Base-by-base conservation (phyloP, 2,888 invertebrate species). In the Spodoptera littoralis region DNA sequence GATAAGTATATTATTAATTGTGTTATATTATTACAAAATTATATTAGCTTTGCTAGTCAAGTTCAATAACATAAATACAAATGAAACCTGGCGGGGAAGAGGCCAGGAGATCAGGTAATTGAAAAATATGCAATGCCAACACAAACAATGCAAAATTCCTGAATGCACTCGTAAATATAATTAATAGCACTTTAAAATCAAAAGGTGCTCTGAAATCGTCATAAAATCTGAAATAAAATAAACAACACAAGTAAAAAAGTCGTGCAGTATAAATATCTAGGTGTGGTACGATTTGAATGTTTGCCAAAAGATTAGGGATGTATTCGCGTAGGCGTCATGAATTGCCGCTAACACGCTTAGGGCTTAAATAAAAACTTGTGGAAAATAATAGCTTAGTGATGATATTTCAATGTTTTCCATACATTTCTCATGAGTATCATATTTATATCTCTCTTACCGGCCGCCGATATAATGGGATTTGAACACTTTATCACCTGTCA, bases 221-320 rank as follows among this genome's bases (percentile, higher is more conserved):
- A 36, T 36, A 9, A 36, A 36, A 36, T 9, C 8, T 36, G 36
- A 9, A 36, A 36, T 36, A 36, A 36, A 46, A 46, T 46, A 22
- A 46, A 18, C 22, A 8, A 36, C 36, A 36, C 6, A 8, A 8
- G 11, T 22, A 24, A 22, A 60, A 70, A 67, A 68, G 57, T 84
- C 84, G 81, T 83, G 12, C 4, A 52, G 4, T 85, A 51, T 91
- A 90, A 92, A 88, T 67, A 65, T 54, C 76, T 84, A 89, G 88
- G 88, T 88, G 86, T 82, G 84, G 82, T 85, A 85, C 75, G 76
- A 84, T 82, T 93, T 92, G 92, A 91, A 65, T 79, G 60, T 47
- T 70, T 87, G 92, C 93, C 93, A 92, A 89, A 85, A 92, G 90
- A 91, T 92, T 90, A 90, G 90, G 85, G 87, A 86, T 84, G 80